Percentiles rank a stretch among this genome's conserved stretches.
phyloP scores from a whole-genome alignment of 1,140 invertebrate genomes.

The Dinoponera quadriceps region DNA sequence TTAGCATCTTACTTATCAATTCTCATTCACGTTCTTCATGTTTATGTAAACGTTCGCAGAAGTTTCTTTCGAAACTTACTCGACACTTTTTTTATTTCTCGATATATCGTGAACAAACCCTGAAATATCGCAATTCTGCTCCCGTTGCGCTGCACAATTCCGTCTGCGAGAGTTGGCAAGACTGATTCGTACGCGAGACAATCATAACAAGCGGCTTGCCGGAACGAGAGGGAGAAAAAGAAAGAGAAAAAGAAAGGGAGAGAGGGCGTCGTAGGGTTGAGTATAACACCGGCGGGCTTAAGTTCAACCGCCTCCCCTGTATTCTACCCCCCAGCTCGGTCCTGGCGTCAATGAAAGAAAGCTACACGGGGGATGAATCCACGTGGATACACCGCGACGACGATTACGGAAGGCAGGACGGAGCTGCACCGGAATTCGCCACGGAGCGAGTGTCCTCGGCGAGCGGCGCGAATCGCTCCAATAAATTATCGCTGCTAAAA shows the following conservation, averaged over 20 bases:
- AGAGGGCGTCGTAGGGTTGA: constrained; percentile 35
- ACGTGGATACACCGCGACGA: constrained; percentile 65
- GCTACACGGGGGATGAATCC: constrained; percentile 57
- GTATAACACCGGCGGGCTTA: constrained; percentile 67
- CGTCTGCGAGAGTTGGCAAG: constrained; percentile 32
- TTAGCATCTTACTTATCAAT: constrained; percentile 6
- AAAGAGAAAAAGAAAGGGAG: neutral
- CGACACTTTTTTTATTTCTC: neutral
- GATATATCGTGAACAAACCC: neutral
- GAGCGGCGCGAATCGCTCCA: constrained; percentile 75
- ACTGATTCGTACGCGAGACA: constrained; percentile 55
- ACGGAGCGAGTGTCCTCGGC: constrained; percentile 68
- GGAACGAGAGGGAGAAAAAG: constrained; percentile 48
- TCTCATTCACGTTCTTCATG: neutral
- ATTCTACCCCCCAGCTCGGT: constrained; percentile 36
- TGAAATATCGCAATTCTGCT: neutral
- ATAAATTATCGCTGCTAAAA: constrained; percentile 82
- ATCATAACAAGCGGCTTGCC: constrained; percentile 71
- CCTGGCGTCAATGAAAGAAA: constrained; percentile 70
- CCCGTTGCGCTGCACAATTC: neutral
- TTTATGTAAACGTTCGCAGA: neutral
- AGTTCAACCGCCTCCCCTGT: constrained; percentile 54
- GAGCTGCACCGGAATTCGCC: constrained; percentile 72
- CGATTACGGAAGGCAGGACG: constrained; percentile 59
- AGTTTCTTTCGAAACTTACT: neutral